These are phyloP conservation scores for Lateolabrax maculatus DNA, from an alignment of 2,797 vertebrate genomes.

Conservation along the genomic window DNA sequence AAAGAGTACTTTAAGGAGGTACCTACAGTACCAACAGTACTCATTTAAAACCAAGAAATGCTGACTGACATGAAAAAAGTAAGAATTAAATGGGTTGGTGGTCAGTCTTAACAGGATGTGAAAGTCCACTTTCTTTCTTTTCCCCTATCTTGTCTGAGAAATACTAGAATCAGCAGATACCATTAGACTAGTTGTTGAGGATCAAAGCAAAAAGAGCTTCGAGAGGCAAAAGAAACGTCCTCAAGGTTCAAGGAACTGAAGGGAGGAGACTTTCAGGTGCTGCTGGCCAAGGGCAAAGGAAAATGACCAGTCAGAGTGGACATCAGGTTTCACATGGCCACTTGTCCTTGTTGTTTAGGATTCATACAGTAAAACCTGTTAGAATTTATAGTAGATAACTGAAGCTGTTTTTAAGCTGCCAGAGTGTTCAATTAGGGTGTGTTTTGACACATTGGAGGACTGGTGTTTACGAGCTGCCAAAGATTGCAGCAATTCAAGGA, in stretches of 20 bases:
- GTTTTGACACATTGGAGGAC: slow-evolving; percentile 14
- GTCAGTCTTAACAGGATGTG: slow-evolving; percentile 69
- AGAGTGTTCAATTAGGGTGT: slow-evolving; percentile 18
- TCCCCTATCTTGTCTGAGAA: slow-evolving; percentile 48
- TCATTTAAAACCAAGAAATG: slow-evolving; percentile 38
- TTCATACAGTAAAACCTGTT: background rate
- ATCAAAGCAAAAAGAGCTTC: slow-evolving; percentile 65
- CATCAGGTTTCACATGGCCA: background rate
- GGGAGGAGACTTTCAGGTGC: slow-evolving; percentile 2
- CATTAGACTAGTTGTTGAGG: slow-evolving; percentile 43
- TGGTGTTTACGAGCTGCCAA: slow-evolving; percentile 17
- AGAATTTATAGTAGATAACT: background rate
- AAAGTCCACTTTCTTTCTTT: slow-evolving; percentile 67
- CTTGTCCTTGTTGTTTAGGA: background rate
- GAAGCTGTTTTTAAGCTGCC: background rate
- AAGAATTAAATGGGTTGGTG: slow-evolving; percentile 29
- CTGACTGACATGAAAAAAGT: slow-evolving; percentile 47
- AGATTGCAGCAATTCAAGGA: slow-evolving; percentile 23
- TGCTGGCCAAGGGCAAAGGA: slow-evolving; percentile 24
- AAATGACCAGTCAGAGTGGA: slow-evolving; percentile 46
- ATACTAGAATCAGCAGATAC: slow-evolving; percentile 70
- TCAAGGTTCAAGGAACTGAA: slow-evolving; percentile 47
- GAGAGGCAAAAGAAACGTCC: slow-evolving; percentile 60
- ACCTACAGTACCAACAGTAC: background rate
- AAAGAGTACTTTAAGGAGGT: background rate